Evolutionary conservation across 2,113 vertebrate genomes (phyloP).

Genomic region (Pholis gunnellus): DNA sequence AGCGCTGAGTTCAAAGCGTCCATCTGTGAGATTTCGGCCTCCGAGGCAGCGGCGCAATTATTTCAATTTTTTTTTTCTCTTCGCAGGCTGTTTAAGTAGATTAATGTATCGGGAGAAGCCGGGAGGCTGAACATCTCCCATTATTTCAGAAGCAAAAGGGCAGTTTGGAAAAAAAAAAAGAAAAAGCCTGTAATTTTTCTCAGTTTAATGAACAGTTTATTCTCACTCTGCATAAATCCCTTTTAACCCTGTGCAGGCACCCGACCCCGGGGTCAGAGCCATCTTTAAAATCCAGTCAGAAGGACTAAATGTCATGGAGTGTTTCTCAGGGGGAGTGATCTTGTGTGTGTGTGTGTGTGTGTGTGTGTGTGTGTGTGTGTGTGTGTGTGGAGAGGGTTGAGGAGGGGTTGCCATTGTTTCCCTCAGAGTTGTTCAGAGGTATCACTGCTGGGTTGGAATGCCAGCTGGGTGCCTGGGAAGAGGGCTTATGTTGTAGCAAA

Average conservation of each 20-base stretch:
- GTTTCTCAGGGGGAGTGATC: constrained; percentile 14
- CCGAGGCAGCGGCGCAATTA: neutral
- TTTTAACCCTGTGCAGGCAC: neutral
- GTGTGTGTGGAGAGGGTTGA: neutral
- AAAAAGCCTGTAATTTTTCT: constrained; percentile 8
- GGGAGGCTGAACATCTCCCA: neutral
- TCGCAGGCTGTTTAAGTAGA: constrained; percentile 34
- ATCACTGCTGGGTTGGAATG: constrained; percentile 34
- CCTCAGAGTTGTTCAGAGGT: constrained; percentile 31
- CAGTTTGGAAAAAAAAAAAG: constrained; percentile 31
- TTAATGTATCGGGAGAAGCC: constrained; percentile 41
- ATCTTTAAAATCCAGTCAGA: constrained; percentile 14
- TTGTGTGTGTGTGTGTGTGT: constrained; percentile 5
- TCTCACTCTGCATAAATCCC: constrained; percentile 17
- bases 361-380: neutral
- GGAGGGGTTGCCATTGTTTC: constrained; percentile 1
- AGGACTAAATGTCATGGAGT: constrained; percentile 58
- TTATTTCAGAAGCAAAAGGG: constrained; percentile 30
- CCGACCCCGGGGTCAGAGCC: neutral
- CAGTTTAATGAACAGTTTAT: constrained; percentile 23
- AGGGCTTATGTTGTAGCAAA: neutral
- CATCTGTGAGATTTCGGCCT: constrained; percentile 6
- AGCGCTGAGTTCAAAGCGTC: neutral
- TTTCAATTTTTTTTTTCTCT: constrained; percentile 9
- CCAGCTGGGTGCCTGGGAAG: constrained; percentile 14